These are phyloP conservation scores for Microtus ochrogaster DNA, from an alignment of 2,113 vertebrate species.

Conservation along the genomic window DNA sequence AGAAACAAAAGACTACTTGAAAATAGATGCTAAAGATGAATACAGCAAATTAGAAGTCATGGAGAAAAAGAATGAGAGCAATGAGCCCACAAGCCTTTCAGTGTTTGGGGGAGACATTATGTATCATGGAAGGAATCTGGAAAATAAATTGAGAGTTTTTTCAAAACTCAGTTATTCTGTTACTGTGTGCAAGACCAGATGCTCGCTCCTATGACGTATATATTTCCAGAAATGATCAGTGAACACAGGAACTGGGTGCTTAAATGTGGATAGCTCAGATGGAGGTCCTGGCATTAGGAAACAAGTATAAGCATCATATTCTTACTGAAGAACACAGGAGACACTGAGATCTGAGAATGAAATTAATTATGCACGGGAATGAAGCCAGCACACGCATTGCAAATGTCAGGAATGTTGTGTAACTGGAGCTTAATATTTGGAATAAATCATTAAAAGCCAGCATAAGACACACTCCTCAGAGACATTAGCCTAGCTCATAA, in stretches of 20 bases:
- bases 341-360: not conserved
- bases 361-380: not conserved
- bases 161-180: not conserved
- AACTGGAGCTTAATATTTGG: not conserved
- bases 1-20: not conserved
- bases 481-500: not conserved
- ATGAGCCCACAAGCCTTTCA: not conserved
- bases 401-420: not conserved
- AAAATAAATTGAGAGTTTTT: not conserved
- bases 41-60: not conserved
- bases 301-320: not conserved
- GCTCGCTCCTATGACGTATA: not conserved
- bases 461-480: not conserved
- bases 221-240: not conserved
- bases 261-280: not conserved
- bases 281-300: not conserved
- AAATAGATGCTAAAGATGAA: not conserved
- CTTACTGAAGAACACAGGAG: not conserved
- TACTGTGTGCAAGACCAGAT: not conserved
- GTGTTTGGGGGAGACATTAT: not conserved
- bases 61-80: not conserved
- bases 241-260: not conserved
- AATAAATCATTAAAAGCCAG: not conserved
- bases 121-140: not conserved
- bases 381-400: not conserved